Evolutionary conservation across 2,888 invertebrate genomes (phyloP).

Genomic region (Macropis europaea): DNA sequence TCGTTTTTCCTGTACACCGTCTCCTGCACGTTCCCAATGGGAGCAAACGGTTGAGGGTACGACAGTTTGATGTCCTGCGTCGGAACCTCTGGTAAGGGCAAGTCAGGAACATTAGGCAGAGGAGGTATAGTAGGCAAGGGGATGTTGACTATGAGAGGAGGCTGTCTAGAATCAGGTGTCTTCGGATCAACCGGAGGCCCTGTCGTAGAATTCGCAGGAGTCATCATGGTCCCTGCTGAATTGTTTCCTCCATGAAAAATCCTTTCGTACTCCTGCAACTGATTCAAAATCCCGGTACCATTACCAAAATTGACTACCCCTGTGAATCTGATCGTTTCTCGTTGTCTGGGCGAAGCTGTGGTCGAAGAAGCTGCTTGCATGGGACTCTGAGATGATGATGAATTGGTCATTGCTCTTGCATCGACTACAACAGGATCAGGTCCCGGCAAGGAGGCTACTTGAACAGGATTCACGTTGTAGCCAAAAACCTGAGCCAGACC

Average conservation of each 20-base stretch:
- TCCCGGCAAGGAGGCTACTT: constrained; percentile 71
- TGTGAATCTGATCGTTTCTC: constrained; percentile 74
- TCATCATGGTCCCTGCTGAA: not conserved
- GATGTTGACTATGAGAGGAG: constrained; percentile 71
- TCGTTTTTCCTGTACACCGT: constrained; percentile 60
- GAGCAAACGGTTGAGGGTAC: constrained; percentile 10
- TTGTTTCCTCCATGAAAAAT: constrained; percentile 69
- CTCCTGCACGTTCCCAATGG: constrained; percentile 33
- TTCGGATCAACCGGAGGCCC: constrained; percentile 18
- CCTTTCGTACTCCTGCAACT: constrained; percentile 73
- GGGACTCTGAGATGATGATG: not conserved
- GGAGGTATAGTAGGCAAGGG: constrained; percentile 73
- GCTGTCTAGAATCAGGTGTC: constrained; percentile 15
- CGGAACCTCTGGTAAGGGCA: constrained; percentile 53
- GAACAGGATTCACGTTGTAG: constrained; percentile 70
- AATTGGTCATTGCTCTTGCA: not conserved
- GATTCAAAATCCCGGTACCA: constrained; percentile 66
- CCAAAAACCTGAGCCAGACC: constrained; percentile 75
- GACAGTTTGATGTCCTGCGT: constrained; percentile 24
- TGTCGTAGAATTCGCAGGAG: constrained; percentile 6
- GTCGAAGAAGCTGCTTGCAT: constrained; percentile 16
- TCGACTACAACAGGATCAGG: constrained; percentile 26
- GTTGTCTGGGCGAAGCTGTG: constrained; percentile 56
- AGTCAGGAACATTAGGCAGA: constrained; percentile 69
- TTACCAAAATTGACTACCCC: constrained; percentile 77